phyloP scores from a whole-genome alignment of 1,140 invertebrate genomes.

The Polyergus mexicanus region DNA sequence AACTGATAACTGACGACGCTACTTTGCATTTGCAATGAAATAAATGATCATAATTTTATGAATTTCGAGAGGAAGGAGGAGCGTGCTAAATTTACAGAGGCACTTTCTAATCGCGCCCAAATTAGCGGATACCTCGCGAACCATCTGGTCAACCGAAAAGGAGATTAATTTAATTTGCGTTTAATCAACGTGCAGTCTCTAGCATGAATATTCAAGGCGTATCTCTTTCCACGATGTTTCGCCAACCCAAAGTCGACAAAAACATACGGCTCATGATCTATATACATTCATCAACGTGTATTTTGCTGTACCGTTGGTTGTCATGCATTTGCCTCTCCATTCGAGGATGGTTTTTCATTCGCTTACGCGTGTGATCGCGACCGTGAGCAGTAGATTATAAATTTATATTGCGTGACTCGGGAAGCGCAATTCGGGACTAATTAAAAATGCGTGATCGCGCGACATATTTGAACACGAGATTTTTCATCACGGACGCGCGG shows the following conservation, averaged over 20 bases:
- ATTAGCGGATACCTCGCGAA: slow-evolving; percentile 57
- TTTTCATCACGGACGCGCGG: background rate
- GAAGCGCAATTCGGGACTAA: slow-evolving; percentile 18
- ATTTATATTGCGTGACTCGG: slow-evolving; percentile 13
- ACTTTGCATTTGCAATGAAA: background rate
- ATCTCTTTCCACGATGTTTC: background rate
- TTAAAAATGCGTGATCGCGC: slow-evolving; percentile 25
- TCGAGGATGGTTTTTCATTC: slow-evolving; percentile 1
- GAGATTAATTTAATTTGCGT: slow-evolving; percentile 69
- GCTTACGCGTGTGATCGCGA: background rate
- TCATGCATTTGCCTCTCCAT: background rate
- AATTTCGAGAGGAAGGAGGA: slow-evolving; percentile 2
- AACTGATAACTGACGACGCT: background rate
- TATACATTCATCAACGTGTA: slow-evolving; percentile 40
- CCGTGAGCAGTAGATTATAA: background rate
- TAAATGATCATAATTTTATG: slow-evolving; percentile 21
- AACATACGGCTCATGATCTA: background rate
- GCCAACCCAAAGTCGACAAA: background rate
- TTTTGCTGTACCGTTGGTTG: background rate
- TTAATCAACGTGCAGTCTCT: slow-evolving; percentile 59
- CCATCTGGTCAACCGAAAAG: slow-evolving; percentile 25
- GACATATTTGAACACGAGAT: slow-evolving; percentile 25
- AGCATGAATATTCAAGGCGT: slow-evolving; percentile 68
- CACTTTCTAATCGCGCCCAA: slow-evolving; percentile 14
- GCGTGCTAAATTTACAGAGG: background rate